phyloP scores from a whole-genome alignment of 2,797 vertebrate species.

The Lagodon rhomboides region DNA sequence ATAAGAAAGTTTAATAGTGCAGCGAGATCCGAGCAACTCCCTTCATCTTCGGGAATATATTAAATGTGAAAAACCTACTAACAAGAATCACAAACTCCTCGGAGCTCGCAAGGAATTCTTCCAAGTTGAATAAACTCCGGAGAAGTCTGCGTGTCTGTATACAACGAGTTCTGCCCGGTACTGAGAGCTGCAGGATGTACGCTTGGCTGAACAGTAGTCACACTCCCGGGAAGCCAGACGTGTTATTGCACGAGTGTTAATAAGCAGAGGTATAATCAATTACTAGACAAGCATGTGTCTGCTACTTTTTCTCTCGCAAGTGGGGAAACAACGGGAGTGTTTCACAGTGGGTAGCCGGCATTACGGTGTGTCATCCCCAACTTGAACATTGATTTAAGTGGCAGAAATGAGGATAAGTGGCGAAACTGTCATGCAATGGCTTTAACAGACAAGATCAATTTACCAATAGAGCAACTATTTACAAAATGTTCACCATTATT shows the following conservation, averaged over 20 bases:
- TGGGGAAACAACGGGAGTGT: not conserved
- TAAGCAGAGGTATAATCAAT: conserved; percentile 54
- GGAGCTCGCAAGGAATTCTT: conserved; percentile 44
- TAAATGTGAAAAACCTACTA: conserved; percentile 45
- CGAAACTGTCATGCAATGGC: not conserved
- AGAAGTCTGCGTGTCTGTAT: conserved; percentile 5
- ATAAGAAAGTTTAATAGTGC: conserved; percentile 58
- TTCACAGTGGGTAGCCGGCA: conserved; percentile 34
- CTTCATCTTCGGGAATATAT: conserved; percentile 61
- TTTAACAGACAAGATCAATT: conserved; percentile 24
- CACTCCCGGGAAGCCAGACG: conserved; percentile 42
- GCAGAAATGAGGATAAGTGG: conserved; percentile 2
- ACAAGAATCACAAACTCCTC: conserved; percentile 55
- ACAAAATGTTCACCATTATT: not conserved
- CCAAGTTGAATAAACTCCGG: conserved; percentile 45
- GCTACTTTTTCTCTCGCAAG: conserved; percentile 46
- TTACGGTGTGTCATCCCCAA: not conserved
- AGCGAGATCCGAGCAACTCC: conserved; percentile 40
- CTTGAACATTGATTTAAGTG: not conserved
- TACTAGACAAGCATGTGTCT: conserved; percentile 42
- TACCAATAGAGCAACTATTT: not conserved
- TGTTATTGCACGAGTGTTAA: conserved; percentile 55
- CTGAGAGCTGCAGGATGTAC: conserved; percentile 16
- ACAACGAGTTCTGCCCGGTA: not conserved
- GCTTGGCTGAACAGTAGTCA: conserved; percentile 33